These are phyloP conservation scores for Paracyclopina nana DNA, from an alignment of 1,140 invertebrate species.

Conservation along the genomic window DNA sequence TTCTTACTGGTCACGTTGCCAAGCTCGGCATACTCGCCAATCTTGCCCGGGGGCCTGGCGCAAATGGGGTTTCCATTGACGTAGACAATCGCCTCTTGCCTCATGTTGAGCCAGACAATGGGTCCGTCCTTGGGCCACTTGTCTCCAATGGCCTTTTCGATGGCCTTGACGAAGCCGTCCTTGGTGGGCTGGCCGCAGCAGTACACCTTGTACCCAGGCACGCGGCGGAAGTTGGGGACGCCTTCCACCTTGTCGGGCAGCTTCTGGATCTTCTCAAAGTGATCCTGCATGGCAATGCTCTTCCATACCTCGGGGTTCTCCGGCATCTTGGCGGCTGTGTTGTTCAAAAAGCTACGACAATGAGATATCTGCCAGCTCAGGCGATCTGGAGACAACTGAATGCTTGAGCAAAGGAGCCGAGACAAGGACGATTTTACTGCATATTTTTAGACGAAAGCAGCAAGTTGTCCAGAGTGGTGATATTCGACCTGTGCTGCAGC, in stretches of 20 bases:
- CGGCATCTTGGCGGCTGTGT: neutral
- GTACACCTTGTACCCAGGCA: conserved; percentile 17
- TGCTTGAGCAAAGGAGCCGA: too few relatives aligned
- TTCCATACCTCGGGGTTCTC: conserved; percentile 17
- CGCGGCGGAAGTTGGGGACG: conserved; percentile 16
- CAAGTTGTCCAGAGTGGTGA: too few relatives aligned
- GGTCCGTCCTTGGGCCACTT: conserved; percentile 13
- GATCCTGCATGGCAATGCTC: conserved; percentile 13
- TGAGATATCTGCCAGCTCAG: too few relatives aligned
- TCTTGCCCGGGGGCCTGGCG: conserved; percentile 14
- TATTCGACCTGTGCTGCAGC: too few relatives aligned
- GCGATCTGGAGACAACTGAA: too few relatives aligned
- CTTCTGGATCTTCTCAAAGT: conserved; percentile 17
- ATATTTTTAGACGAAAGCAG: too few relatives aligned
- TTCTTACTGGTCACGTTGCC: conserved; percentile 15
- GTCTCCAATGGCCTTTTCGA: conserved; percentile 15
- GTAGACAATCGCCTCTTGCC: conserved; percentile 16
- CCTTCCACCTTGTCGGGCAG: conserved; percentile 14
- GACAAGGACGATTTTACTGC: too few relatives aligned
- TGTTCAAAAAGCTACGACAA: too few relatives aligned
- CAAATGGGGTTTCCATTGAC: conserved; percentile 16
- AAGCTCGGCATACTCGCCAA: conserved; percentile 16
- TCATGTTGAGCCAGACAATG: conserved; percentile 17
- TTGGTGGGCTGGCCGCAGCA: conserved; percentile 17
- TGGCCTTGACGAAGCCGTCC: conserved; percentile 16